A percentile compares a stretch with the other conserved stretches of the same genome.
These are phyloP conservation scores for Cladorhizidae sp. DNA, from an alignment of 37 sponge, comb jelly and placozoan species.

Conservation along the genomic window DNA sequence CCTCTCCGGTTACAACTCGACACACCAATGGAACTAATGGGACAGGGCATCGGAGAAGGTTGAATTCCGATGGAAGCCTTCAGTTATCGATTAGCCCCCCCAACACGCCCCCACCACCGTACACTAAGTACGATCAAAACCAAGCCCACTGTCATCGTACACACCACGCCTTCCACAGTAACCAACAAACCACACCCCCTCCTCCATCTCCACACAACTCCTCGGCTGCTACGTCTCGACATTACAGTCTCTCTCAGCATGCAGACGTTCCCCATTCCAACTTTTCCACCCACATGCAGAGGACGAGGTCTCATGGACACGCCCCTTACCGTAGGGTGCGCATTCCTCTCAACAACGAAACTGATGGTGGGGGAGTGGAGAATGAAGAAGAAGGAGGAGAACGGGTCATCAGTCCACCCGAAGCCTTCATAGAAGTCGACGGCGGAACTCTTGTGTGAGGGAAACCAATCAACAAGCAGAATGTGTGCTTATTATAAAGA, in stretches of 20 bases:
- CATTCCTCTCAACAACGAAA: neutral
- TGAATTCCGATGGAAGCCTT: conserved; percentile 3
- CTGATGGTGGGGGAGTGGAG: neutral
- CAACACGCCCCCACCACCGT: conserved; percentile 32
- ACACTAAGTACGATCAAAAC: conserved; percentile 20
- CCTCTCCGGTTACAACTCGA: neutral
- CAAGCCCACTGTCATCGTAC: too few species aligned
- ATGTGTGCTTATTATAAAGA: neutral
- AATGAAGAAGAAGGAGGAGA: too few species aligned
- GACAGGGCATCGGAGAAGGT: neutral
- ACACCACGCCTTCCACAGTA: neutral
- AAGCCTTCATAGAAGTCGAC: too few species aligned
- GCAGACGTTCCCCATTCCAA: neutral
- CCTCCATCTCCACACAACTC: neutral
- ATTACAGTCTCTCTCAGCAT: conserved; percentile 30
- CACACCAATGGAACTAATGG: neutral
- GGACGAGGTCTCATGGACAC: conserved; percentile 39
- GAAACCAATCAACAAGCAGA: too few species aligned
- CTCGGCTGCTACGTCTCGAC: neutral
- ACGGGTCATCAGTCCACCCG: neutral
- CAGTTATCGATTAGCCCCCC: conserved; percentile 7
- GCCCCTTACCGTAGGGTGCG: neutral
- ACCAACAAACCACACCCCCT: conserved; percentile 3
- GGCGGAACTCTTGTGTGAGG: conserved; percentile 10
- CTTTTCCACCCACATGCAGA: neutral